Conservation (phyloP, 1,140 invertebrate genomes). For the Drosophila serrata region DNA sequence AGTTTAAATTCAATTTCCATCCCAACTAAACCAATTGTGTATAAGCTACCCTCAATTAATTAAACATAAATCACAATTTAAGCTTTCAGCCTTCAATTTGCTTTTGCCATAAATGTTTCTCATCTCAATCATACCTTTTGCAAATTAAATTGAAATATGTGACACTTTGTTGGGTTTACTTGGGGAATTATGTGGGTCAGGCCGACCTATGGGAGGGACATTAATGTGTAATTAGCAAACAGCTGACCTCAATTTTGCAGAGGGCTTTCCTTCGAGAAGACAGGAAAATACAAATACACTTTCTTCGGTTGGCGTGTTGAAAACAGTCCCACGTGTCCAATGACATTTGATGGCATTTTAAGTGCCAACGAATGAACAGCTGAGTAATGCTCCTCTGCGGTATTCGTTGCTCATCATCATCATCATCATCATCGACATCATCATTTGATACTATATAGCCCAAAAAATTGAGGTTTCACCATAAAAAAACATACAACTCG, state of each 20-base stretch:
- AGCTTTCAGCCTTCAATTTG: conserved; percentile 5
- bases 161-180: conserved; percentile 19
- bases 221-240: conserved; percentile 66
- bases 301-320: conserved; percentile 16
- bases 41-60: background rate
- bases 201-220: conserved; percentile 14
- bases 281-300: conserved; percentile 25
- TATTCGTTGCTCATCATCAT: conserved; percentile 57
- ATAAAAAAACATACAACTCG: conserved; percentile 22
- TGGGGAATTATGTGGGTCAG: conserved; percentile 1
- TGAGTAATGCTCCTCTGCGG: conserved; percentile 54
- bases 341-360: conserved; percentile 78
- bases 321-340: conserved; percentile 62
- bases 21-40: background rate
- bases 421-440: conserved; percentile 69
- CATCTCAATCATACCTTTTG: conserved; percentile 11
- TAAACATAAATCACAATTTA: conserved; percentile 24
- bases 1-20: conserved; percentile 3
- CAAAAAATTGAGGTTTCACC: conserved; percentile 32
- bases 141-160: conserved; percentile 35
- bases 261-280: conserved; percentile 8
- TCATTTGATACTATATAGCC: conserved; percentile 50
- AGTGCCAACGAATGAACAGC: conserved; percentile 62
- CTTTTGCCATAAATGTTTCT: background rate
- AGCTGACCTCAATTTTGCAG: conserved; percentile 46